Evolutionary conservation across 2,797 vertebrate genomes (phyloP).

Genomic region (Myoxocephalus aenaeus): DNA sequence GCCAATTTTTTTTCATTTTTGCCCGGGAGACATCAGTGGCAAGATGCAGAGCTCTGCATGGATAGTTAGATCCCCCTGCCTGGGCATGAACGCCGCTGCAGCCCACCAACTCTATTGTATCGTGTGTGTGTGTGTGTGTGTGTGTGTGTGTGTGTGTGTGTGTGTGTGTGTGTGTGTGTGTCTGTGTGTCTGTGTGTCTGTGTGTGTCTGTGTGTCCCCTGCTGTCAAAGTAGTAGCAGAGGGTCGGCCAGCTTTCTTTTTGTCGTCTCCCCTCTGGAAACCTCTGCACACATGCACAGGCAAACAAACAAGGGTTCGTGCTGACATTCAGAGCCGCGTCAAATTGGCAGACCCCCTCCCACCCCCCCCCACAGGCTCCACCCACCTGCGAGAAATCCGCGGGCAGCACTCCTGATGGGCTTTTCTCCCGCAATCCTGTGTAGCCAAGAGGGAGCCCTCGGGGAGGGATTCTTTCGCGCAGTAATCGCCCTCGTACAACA

Average conservation of each 20-base stretch:
- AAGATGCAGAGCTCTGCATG: conserved; percentile 57
- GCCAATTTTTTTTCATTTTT: conserved; percentile 24
- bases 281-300: conserved; percentile 30
- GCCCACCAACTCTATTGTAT: conserved; percentile 43
- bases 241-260: conserved; percentile 51
- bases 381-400: conserved; percentile 29
- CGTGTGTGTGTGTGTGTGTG: no score
- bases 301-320: conserved; percentile 52
- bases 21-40: conserved; percentile 62
- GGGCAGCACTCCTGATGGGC: conserved; percentile 52
- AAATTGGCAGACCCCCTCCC: conserved; percentile 37
- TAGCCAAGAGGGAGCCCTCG: conserved; percentile 51
- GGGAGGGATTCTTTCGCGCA: conserved; percentile 61
- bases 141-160: not conserved
- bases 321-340: conserved; percentile 26
- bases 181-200: not conserved
- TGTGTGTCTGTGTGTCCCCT: conserved; percentile 25
- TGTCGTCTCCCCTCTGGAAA: conserved; percentile 42
- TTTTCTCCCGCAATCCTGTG: conserved; percentile 54
- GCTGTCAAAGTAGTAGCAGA: conserved; percentile 34
- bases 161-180: not conserved
- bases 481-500: conserved; percentile 66
- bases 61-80: conserved; percentile 42
- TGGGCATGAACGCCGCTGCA: conserved; percentile 59
- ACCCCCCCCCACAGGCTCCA: no score